These are phyloP conservation scores for Drosophila mercatorum DNA, from an alignment of 2,888 invertebrate species.

Conservation along the genomic window DNA sequence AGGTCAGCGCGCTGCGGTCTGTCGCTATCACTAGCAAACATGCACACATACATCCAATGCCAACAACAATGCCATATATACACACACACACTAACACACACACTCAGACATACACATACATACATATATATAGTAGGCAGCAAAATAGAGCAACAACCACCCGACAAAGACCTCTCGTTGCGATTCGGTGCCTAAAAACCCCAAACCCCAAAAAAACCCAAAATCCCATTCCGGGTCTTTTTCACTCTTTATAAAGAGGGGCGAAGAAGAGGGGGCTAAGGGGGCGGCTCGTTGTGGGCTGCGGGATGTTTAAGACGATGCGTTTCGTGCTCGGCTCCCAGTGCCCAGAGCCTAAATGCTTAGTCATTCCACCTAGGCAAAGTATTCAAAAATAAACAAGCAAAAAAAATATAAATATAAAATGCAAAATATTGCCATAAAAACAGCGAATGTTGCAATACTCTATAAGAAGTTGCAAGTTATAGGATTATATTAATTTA, in stretches of 20 bases:
- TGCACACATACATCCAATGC: conserved; percentile 19
- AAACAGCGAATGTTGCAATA: not conserved
- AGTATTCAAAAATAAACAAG: conserved; percentile 36
- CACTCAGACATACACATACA: conserved; percentile 6
- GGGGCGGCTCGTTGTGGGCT: not conserved
- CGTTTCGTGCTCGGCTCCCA: conserved; percentile 11
- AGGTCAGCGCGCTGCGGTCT: conserved; percentile 50
- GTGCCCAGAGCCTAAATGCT: conserved; percentile 33
- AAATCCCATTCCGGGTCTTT: too few relatives aligned
- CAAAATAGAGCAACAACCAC: conserved; percentile 41
- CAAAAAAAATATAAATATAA: conserved; percentile 3
- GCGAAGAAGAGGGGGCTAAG: too few relatives aligned
- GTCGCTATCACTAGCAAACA: conserved; percentile 47
- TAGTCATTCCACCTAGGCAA: conserved; percentile 34
- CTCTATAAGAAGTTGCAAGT: conserved; percentile 2
- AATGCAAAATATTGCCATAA: not conserved
- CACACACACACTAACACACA: not conserved
- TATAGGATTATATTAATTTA: not conserved
- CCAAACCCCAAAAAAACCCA: conserved; percentile 17
- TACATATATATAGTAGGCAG: conserved; percentile 9
- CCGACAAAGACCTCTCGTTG: not conserved
- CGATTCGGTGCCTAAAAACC: conserved; percentile 8
- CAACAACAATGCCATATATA: conserved; percentile 31
- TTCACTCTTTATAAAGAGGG: conserved; percentile 13
- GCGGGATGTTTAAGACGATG: conserved; percentile 36